Percentiles rank a stretch among this genome's conserved stretches.
phyloP scores from a whole-genome alignment of 2,113 vertebrate genomes.

The Silurus glanis region DNA sequence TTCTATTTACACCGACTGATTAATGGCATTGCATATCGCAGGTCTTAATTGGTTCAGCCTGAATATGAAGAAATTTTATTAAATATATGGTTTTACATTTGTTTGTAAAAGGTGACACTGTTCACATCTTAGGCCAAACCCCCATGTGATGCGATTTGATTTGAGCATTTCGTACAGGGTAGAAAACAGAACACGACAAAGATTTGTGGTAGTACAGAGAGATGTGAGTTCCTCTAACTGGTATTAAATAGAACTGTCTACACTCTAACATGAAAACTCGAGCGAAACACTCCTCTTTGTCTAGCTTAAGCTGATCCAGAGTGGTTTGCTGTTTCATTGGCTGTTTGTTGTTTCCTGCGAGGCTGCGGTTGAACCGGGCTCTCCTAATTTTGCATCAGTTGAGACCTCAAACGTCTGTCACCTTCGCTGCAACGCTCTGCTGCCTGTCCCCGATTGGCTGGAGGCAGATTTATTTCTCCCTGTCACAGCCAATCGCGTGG shows the following conservation, averaged over 20 bases:
- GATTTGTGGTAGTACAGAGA: constrained; percentile 67
- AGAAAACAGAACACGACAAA: constrained; percentile 63
- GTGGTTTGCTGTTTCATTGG: constrained; percentile 31
- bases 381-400: constrained; percentile 74
- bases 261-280: constrained; percentile 54
- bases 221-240: constrained; percentile 59
- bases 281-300: constrained; percentile 27
- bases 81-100: background rate
- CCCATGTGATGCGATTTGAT: constrained; percentile 41
- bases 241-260: constrained; percentile 72
- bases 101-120: background rate
- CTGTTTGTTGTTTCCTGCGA: constrained; percentile 43
- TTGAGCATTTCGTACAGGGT: constrained; percentile 45
- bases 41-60: background rate
- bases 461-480: constrained; percentile 81
- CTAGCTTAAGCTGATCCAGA: constrained; percentile 40
- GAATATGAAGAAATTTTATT: background rate
- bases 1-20: constrained; percentile 1
- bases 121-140: constrained; percentile 24
- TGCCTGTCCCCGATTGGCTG: constrained; percentile 76
- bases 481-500: constrained; percentile 81
- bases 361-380: constrained; percentile 53
- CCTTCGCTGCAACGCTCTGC: constrained; percentile 70
- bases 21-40: background rate
- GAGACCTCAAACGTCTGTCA: constrained; percentile 71